phyloP scores from a whole-genome alignment of 2,888 invertebrate species.

The Pristionchus mayeri region DNA sequence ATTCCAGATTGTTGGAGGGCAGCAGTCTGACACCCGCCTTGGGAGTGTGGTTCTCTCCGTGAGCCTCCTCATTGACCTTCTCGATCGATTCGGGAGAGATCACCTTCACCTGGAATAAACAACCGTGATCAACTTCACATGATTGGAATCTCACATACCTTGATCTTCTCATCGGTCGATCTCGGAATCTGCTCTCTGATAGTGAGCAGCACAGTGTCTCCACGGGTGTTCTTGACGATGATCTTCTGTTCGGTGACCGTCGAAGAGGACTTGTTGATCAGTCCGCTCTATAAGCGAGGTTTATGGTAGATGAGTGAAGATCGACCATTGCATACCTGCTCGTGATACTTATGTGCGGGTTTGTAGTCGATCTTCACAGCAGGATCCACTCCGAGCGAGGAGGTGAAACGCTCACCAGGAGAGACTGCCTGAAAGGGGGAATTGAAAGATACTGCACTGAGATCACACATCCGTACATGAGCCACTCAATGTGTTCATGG shows the following conservation, averaged over 20 bases:
- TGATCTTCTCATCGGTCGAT: slow-evolving; percentile 69
- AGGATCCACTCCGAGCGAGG: slow-evolving; percentile 77
- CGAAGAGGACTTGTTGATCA: slow-evolving; percentile 59
- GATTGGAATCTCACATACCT: not conserved
- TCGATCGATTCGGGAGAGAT: slow-evolving; percentile 50
- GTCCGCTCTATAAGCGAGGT: not conserved
- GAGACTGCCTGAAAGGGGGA: slow-evolving; percentile 75
- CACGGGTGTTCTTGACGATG: slow-evolving; percentile 65
- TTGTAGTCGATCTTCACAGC: slow-evolving; percentile 77
- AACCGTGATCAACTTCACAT: not conserved
- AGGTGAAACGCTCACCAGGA: slow-evolving; percentile 77
- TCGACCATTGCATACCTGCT: slow-evolving; percentile 58
- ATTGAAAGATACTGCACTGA: not conserved
- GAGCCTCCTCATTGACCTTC: slow-evolving; percentile 30
- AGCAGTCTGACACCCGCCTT: slow-evolving; percentile 39
- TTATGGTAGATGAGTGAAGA: not conserved
- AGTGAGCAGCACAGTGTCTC: slow-evolving; percentile 60
- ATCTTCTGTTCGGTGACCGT: slow-evolving; percentile 65
- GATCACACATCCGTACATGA: not conserved
- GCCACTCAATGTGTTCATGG: not conserved
- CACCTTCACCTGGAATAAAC: slow-evolving; percentile 50
- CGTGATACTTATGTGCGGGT: slow-evolving; percentile 76
- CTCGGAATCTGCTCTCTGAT: slow-evolving; percentile 69
- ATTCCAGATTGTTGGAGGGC: slow-evolving; percentile 61
- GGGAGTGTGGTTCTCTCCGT: slow-evolving; percentile 11